Evolutionary conservation across 2,113 vertebrate species (phyloP).

Genomic region (Prunella fulvescens): DNA sequence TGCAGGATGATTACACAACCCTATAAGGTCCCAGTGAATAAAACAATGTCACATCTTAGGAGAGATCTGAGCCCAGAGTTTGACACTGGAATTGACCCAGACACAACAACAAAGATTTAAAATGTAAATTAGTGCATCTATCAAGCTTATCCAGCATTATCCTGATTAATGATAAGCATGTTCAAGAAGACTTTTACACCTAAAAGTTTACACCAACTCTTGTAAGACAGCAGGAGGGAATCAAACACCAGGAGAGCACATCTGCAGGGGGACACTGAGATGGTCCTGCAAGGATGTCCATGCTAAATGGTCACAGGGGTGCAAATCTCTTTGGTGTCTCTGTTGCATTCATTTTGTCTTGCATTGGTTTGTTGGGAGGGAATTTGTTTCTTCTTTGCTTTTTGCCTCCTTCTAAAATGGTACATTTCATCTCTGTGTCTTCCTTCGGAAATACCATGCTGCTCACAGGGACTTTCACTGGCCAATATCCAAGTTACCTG

Average conservation of each 20-base stretch:
- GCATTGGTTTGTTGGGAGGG: not conserved
- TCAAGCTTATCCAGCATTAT: not conserved
- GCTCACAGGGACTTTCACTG: not conserved
- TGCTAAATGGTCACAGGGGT: not conserved
- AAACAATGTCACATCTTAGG: not conserved
- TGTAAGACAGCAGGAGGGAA: not conserved
- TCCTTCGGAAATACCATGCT: not conserved
- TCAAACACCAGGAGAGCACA: not conserved
- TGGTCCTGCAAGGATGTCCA: not conserved
- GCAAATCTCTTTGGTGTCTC: not conserved
- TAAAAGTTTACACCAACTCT: not conserved
- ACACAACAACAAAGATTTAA: not conserved
- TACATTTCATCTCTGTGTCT: not conserved
- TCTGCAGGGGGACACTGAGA: not conserved
- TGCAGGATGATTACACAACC: not conserved
- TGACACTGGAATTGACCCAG: not conserved
- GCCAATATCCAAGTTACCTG: not conserved
- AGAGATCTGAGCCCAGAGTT: not conserved
- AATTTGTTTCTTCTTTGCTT: not conserved
- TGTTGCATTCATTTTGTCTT: not conserved
- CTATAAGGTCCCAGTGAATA: not conserved
- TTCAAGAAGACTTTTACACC: not conserved
- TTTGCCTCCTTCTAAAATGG: not conserved
- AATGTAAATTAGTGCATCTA: not conserved
- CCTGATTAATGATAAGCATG: not conserved